phyloP scores from a whole-genome alignment of 2,888 invertebrate species.

The Timema podura region DNA sequence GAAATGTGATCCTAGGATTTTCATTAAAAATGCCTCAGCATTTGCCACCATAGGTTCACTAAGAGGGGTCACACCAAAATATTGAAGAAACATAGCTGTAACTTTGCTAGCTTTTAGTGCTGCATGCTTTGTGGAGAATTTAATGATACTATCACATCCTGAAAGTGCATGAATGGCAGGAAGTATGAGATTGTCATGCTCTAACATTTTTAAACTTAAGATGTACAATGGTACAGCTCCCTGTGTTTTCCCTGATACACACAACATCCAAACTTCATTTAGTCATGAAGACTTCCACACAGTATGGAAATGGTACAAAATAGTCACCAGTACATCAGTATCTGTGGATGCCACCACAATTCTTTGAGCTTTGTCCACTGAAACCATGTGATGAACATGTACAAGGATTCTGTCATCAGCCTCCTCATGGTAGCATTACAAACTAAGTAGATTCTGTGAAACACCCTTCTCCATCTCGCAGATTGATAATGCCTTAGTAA shows the following conservation, averaged over 20 bases:
- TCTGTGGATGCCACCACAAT: not conserved
- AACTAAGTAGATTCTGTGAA: not conserved
- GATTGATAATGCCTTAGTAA: not conserved
- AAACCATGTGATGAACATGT: not conserved
- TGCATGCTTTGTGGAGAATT: no score
- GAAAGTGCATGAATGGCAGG: no score
- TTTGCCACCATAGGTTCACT: no score
- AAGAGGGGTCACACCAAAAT: no score
- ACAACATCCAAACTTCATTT: not conserved
- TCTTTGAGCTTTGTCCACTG: conserved; percentile 5
- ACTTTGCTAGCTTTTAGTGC: no score
- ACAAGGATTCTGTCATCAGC: not conserved
- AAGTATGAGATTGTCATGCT: no score
- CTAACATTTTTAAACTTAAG: no score
- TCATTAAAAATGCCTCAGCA: no score
- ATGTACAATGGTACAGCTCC: not conserved
- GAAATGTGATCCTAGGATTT: no score
- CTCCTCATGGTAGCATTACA: not conserved
- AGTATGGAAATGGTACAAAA: not conserved
- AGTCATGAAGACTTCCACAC: not conserved
- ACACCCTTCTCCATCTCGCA: not conserved
- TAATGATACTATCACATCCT: no score
- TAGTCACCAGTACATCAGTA: conserved; percentile 3
- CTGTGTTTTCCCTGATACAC: not conserved
- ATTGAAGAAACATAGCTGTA: no score